Evolutionary conservation across 2,888 invertebrate genomes (phyloP).

Genomic region (Fabriciana adippe): DNA sequence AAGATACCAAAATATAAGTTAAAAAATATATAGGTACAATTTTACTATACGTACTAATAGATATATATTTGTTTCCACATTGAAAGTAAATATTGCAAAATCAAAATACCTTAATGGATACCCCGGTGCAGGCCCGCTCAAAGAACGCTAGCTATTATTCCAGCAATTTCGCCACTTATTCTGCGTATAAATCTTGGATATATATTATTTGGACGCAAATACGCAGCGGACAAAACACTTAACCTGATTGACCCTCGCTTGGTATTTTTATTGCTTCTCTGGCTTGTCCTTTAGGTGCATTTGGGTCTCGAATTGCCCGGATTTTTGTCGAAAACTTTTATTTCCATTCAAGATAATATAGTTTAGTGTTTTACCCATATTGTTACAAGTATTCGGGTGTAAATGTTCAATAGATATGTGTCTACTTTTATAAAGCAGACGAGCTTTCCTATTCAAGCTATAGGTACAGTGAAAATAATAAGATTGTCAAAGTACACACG

Average conservation of each 20-base stretch:
- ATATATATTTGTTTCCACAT: not conserved
- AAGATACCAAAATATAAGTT: no score
- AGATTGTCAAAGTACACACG: not conserved
- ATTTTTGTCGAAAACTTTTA: constrained; percentile 36
- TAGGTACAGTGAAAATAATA: constrained; percentile 2
- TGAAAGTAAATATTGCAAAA: constrained; percentile 37
- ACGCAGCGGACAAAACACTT: constrained; percentile 67
- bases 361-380: not conserved
- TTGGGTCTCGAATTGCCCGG: constrained; percentile 33
- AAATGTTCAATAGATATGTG: not conserved
- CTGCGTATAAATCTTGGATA: constrained; percentile 63
- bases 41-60: no score
- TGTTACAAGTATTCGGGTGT: no score
- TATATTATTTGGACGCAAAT: constrained; percentile 59
- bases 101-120: constrained; percentile 36
- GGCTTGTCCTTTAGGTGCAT: constrained; percentile 48
- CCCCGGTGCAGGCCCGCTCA: constrained; percentile 40
- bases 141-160: constrained; percentile 50
- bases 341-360: constrained; percentile 19
- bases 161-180: constrained; percentile 61
- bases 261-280: constrained; percentile 72
- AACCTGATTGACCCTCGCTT: constrained; percentile 70
- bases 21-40: no score
- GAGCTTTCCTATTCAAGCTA: no score
- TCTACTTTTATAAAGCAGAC: no score